These are phyloP conservation scores for Papilio xuthus DNA, from an alignment of 1,140 invertebrate genomes.

Conservation along the genomic window DNA sequence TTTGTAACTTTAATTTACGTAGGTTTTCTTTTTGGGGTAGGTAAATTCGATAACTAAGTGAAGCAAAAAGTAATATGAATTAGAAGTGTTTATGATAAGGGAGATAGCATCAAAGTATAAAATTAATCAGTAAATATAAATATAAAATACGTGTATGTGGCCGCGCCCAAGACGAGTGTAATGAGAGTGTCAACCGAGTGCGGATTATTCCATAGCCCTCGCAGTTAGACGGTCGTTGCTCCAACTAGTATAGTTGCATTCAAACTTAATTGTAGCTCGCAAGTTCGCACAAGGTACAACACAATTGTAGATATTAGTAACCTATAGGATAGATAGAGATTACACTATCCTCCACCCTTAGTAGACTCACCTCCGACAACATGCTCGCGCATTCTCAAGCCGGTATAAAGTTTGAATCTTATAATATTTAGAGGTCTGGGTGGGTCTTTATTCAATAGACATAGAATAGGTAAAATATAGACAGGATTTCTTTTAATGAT, in stretches of 20 bases:
- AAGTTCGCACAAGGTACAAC: neutral
- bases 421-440: neutral
- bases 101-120: neutral
- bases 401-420: neutral
- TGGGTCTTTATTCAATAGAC: neutral
- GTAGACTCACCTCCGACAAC: neutral
- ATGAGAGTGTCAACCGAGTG: conserved; percentile 18
- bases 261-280: neutral
- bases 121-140: neutral
- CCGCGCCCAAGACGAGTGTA: conserved; percentile 20
- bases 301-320: neutral
- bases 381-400: neutral
- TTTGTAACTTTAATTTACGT: neutral
- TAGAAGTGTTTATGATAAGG: neutral
- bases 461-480: neutral
- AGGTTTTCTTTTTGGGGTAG: neutral
- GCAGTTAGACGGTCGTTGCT: conserved; percentile 27
- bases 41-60: no score
- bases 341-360: no score
- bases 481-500: neutral
- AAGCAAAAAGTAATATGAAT: no score
- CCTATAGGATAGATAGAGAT: neutral
- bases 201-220: conserved; percentile 17
- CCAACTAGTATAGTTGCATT: neutral
- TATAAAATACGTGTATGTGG: neutral